Percentiles rank a stretch among this genome's conserved stretches.
Conservation (phyloP, 2,113 vertebrate species). For the Caloenas nicobarica region DNA sequence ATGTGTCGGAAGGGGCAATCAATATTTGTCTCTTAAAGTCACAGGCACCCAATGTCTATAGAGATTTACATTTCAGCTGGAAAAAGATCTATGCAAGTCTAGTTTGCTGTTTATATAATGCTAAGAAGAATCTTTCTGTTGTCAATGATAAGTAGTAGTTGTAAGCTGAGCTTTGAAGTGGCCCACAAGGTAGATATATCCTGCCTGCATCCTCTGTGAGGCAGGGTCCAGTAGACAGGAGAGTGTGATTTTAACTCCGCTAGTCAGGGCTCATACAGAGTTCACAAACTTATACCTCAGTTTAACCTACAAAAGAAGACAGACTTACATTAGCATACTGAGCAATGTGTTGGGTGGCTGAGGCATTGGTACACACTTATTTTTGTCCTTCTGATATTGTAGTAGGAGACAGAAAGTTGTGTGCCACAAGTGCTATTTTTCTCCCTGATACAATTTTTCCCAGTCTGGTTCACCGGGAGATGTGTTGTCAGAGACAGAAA, state of each 20-base stretch:
- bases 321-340: background rate
- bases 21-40: background rate
- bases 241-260: background rate
- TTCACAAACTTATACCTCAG: background rate
- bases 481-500: background rate
- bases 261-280: background rate
- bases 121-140: background rate
- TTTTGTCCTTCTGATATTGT: background rate
- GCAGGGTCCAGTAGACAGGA: background rate
- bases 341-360: background rate
- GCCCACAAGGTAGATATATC: background rate
- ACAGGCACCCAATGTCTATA: background rate
- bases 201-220: background rate
- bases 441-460: background rate
- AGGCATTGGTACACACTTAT: background rate
- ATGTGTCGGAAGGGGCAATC: background rate
- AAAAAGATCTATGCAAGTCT: background rate
- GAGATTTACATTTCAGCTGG: background rate
- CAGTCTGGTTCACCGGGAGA: background rate
- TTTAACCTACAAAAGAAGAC: background rate
- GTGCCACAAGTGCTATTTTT: background rate
- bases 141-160: background rate
- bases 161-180: background rate
- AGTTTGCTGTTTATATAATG: background rate
- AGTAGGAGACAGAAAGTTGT: background rate